Evolutionary conservation across 2,797 vertebrate species (phyloP), one percentile per base, ranked within the genome.

Genomic region (Cynopterus sphinx): DNA sequence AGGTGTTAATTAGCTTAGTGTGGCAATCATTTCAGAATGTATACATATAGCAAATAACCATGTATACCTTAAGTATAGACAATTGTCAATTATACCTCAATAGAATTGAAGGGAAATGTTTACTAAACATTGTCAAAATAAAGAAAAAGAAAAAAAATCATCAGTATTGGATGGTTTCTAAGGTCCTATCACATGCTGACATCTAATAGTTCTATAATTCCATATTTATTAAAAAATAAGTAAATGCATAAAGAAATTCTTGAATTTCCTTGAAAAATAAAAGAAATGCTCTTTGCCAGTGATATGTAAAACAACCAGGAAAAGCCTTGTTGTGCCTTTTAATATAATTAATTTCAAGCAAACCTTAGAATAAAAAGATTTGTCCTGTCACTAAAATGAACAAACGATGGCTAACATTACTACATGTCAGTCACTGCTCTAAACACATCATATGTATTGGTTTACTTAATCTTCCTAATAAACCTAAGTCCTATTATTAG

Each of bases 271-370:
- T 88, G 36, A n/a, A 91, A 77, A 63, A 59, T 79, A 74, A 61
- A 95, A 28, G 2, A 21, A 74, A 63, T 33, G 33, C 16, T 2
- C 16, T 71, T 63, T 28, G 11, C n/a, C 24, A 28, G 57, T 67
- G 79, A 78, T 83, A 70, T 51, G 46, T 41, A 87, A 84, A 96
- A 67, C 7, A 81, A 93, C 22, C 63, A 74, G 36, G 83, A 93
- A 89, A 79, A 33, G 3, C 3, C 13, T 83, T 95, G 15, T 65
- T 75, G 12, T 85, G 74, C 5, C 67, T 82, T 86, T 93, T 81
- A 70, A 51, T 79, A 65, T 59, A 49, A 91, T 73, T 92, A 83
- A 57, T 90, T 93, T 24, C 39, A 85, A 86, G 68, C 11, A 96
- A 93, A 86, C 3, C 59, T 71, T 65, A 33, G 36, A 28, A 57